Percentiles rank a stretch among this genome's conserved stretches.
Conservation (phyloP, 2,797 vertebrate species). For the Cyprinodon diabolis region DNA sequence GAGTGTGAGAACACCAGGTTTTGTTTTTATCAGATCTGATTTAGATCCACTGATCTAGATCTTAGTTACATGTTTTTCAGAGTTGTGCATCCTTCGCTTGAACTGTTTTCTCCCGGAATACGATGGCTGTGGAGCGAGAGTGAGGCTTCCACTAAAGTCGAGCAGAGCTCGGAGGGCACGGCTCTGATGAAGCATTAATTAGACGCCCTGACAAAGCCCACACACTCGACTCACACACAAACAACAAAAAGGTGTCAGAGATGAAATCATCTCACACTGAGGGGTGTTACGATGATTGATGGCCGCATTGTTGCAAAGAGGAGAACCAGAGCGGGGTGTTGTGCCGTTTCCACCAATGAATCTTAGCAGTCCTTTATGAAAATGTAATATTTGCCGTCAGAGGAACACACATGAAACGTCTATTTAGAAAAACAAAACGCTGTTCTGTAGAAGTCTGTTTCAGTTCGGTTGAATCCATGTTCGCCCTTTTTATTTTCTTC, state of each 20-base stretch:
- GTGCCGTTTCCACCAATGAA: constrained; percentile 39
- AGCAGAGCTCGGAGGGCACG: constrained; percentile 35
- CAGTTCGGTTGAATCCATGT: constrained; percentile 8
- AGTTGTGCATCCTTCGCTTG: neutral
- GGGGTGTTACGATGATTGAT: constrained; percentile 59
- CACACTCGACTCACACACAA: constrained; percentile 41
- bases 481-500: constrained; percentile 11
- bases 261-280: constrained; percentile 61
- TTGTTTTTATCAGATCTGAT: neutral
- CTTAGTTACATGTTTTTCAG: neutral
- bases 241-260: constrained; percentile 63
- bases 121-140: constrained; percentile 16
- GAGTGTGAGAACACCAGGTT: neutral
- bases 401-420: constrained; percentile 17
- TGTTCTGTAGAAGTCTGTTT: constrained; percentile 16
- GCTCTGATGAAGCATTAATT: constrained; percentile 60
- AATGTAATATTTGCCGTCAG: constrained; percentile 15
- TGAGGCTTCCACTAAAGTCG: constrained; percentile 18
- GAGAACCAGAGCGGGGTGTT: constrained; percentile 40
- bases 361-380: constrained; percentile 17
- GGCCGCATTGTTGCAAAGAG: constrained; percentile 41
- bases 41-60: neutral
- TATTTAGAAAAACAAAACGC: neutral
- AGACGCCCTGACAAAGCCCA: constrained; percentile 50
- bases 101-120: constrained; percentile 10